Percentiles rank a stretch among this genome's conserved stretches.
Conservation (phyloP, 2,113 vertebrate genomes). For the rat (Rattus norvegicus) region DNA sequence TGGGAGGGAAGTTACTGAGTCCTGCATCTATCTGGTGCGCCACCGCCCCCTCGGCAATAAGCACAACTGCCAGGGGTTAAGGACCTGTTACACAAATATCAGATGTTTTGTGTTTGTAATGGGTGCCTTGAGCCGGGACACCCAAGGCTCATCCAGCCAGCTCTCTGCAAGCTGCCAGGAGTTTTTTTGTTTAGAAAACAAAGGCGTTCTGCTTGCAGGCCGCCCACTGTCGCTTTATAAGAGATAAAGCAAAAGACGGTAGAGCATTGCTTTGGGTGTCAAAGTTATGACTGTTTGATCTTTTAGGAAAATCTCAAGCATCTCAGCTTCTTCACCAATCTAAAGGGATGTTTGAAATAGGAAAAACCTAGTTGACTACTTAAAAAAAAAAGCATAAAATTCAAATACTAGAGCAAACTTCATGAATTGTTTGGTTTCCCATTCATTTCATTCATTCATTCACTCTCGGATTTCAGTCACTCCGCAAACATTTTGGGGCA, state of each 20-base stretch:
- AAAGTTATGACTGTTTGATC: not conserved
- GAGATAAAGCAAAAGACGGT: constrained; percentile 48
- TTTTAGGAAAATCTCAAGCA: constrained; percentile 31
- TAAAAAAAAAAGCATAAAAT: not conserved
- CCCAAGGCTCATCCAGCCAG: not conserved
- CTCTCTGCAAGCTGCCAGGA: not conserved
- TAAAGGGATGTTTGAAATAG: constrained; percentile 2
- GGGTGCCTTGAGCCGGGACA: not conserved
- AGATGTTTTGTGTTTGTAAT: constrained; percentile 13
- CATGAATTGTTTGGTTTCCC: not conserved
- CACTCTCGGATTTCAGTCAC: constrained; percentile 3
- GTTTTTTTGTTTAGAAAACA: constrained; percentile 43
- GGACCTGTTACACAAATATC: not conserved
- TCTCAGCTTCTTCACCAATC: not conserved
- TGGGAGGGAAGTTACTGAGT: constrained; percentile 56
- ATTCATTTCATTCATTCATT: not conserved
- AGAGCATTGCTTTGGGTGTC: not conserved
- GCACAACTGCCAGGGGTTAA: constrained; percentile 13
- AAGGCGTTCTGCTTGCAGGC: constrained; percentile 35
- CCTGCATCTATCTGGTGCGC: constrained; percentile 49
- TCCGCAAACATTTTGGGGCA: not conserved
- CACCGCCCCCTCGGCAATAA: constrained; percentile 29
- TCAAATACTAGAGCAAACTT: constrained; percentile 2
- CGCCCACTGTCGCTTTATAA: constrained; percentile 27
- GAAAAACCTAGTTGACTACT: not conserved